Conservation (phyloP, 2,113 vertebrate species). For the Neolamprologus sp. region DNA sequence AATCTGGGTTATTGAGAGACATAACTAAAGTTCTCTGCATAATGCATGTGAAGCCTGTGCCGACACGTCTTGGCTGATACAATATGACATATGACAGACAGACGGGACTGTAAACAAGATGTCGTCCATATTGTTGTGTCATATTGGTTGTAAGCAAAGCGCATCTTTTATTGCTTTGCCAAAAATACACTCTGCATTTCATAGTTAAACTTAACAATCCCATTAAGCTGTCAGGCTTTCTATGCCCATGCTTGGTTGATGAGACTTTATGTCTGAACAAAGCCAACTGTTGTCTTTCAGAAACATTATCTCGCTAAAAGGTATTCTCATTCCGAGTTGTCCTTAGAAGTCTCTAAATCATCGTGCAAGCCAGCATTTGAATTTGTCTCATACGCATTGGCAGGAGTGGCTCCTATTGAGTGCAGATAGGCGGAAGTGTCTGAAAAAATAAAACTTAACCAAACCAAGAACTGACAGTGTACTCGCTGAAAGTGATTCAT, state of each 20-base stretch:
- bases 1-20: neutral
- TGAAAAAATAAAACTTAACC: neutral
- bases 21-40: neutral
- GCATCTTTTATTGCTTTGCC: neutral
- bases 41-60: neutral
- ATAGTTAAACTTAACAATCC: slow-evolving; percentile 7
- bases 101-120: neutral
- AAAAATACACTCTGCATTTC: neutral
- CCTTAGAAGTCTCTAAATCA: neutral
- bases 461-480: neutral
- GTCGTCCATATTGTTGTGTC: neutral
- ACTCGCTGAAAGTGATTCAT: neutral
- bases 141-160: neutral
- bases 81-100: neutral
- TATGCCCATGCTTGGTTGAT: neutral
- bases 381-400: neutral
- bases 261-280: neutral
- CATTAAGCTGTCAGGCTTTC: slow-evolving; percentile 26
- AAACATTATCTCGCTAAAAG: neutral
- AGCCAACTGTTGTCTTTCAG: neutral
- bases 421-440: neutral
- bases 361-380: neutral
- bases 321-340: neutral
- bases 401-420: neutral
- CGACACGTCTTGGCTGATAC: neutral